Evolutionary conservation across 2,888 invertebrate genomes (phyloP).

Genomic region (Erannis defoliaria): DNA sequence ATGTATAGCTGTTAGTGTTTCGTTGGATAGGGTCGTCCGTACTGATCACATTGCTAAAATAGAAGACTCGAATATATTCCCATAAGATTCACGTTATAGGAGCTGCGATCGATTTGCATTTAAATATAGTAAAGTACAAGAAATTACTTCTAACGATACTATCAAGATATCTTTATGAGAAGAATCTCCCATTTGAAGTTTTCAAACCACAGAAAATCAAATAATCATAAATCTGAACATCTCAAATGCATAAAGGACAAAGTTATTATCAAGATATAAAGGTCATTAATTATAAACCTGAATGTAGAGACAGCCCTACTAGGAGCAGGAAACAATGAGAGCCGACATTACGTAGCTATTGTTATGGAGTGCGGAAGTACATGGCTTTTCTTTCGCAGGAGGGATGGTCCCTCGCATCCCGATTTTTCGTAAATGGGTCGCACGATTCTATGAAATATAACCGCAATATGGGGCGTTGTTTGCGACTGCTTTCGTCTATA

Average conservation of each 20-base stretch:
- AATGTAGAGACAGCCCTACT: conserved; percentile 18
- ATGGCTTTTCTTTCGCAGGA: conserved; percentile 37
- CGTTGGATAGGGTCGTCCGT: conserved; percentile 18
- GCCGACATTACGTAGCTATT: conserved; percentile 39
- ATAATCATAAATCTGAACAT: too few relatives aligned
- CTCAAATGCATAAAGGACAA: too few relatives aligned
- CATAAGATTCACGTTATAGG: background rate
- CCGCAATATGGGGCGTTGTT: conserved; percentile 36
- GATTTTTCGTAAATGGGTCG: conserved; percentile 46
- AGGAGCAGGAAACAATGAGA: conserved; percentile 30
- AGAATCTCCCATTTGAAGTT: too few relatives aligned
- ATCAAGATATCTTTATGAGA: too few relatives aligned
- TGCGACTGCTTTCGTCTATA: conserved; percentile 36
- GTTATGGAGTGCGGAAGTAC: conserved; percentile 40
- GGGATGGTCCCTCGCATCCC: conserved; percentile 34
- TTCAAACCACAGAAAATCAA: too few relatives aligned
- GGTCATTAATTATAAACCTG: conserved; percentile 2
- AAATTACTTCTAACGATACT: background rate
- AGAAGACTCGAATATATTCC: background rate
- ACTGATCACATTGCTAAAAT: background rate
- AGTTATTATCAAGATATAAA: background rate
- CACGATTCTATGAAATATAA: conserved; percentile 41
- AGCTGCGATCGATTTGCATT: background rate
- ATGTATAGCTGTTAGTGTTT: conserved; percentile 17
- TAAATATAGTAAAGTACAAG: background rate